Evolutionary conservation across 2,113 vertebrate species (phyloP).

Genomic region (Stictonetta naevosa): DNA sequence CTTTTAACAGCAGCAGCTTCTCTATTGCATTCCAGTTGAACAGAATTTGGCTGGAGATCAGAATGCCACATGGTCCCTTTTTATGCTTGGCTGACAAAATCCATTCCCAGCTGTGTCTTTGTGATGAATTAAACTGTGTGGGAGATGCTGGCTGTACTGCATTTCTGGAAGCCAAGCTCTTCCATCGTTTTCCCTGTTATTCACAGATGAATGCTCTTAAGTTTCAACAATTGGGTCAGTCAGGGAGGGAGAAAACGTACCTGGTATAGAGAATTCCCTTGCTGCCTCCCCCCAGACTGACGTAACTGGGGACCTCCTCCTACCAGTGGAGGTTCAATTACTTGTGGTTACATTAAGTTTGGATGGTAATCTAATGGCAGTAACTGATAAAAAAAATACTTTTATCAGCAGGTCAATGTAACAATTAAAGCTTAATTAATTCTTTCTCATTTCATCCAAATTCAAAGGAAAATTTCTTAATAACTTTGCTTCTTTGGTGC

Average conservation of each 20-base stretch:
- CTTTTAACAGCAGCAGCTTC: background rate
- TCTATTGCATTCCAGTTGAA: conserved; percentile 14
- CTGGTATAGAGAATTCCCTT: background rate
- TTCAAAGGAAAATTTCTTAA: background rate
- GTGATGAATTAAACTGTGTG: conserved; percentile 56
- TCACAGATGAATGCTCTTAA: conserved; percentile 46
- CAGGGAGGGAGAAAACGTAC: background rate
- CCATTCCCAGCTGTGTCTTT: conserved; percentile 58
- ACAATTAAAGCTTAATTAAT: background rate
- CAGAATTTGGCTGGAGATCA: conserved; percentile 46
- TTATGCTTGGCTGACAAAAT: conserved; percentile 54
- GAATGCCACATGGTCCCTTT: conserved; percentile 48
- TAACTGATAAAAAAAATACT: background rate
- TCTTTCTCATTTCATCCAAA: background rate
- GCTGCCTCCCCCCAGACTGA: background rate
- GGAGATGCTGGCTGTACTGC: conserved; percentile 25
- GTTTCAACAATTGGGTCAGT: conserved; percentile 31
- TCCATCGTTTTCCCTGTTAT: background rate
- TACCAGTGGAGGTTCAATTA: background rate
- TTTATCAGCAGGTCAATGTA: background rate
- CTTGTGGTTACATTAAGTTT: background rate
- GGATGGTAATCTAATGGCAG: background rate
- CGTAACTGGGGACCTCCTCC: background rate
- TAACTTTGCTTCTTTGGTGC: background rate
- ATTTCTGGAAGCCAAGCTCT: conserved; percentile 41